A percentile compares a stretch with the other conserved stretches of the same genome.
These are phyloP conservation scores for Cephus pygmeus DNA, from an alignment of 2,888 invertebrate species.

Conservation along the genomic window DNA sequence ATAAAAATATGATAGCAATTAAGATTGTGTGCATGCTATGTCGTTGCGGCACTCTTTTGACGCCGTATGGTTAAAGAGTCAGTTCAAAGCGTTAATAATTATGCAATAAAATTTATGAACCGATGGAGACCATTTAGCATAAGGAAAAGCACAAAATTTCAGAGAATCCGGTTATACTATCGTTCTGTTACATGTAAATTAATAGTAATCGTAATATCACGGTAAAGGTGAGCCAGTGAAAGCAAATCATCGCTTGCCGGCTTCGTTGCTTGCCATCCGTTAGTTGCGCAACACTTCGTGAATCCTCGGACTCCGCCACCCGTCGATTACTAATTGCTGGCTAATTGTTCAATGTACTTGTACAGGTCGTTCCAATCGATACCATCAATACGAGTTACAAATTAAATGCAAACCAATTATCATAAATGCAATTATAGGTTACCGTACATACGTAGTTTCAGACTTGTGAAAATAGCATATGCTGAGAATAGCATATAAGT, in stretches of 20 bases:
- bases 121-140: background rate
- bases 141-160: background rate
- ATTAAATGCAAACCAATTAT: background rate
- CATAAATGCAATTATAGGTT: background rate
- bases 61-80: background rate
- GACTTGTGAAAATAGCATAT: background rate
- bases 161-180: background rate
- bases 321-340: background rate
- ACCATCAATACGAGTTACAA: background rate
- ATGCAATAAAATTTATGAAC: background rate
- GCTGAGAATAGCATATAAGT: background rate
- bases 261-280: background rate
- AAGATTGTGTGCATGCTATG: background rate
- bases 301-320: conserved; percentile 1
- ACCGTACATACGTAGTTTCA: background rate
- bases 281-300: conserved; percentile 1
- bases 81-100: background rate
- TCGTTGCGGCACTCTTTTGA: background rate
- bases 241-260: conserved; percentile 50
- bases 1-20: background rate
- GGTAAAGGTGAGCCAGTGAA: conserved; percentile 62
- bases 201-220: conserved; percentile 59
- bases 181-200: conserved; percentile 24
- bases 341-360: background rate
- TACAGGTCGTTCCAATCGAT: background rate